Conservation (phyloP, 1,140 invertebrate species). For the Drosophila nikananu region DNA sequence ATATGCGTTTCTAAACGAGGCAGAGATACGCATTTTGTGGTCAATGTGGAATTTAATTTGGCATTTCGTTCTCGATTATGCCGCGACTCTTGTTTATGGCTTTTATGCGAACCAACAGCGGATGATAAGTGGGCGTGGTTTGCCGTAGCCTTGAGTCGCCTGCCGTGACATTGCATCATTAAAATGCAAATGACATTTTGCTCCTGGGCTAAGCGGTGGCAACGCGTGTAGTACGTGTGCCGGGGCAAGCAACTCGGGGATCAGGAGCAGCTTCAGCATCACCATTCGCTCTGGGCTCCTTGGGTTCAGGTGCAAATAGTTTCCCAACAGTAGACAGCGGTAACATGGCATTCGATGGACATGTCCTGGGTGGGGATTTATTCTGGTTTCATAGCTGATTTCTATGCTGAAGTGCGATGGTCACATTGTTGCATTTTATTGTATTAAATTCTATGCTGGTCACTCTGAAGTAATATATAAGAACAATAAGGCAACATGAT, state of each 20-base stretch:
- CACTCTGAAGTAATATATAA: not conserved
- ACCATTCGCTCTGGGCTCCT: not conserved
- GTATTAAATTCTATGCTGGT: not conserved
- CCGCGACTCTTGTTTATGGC: conserved; percentile 30
- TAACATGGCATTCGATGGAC: conserved; percentile 10
- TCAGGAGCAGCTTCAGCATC: not conserved
- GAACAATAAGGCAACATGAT: not conserved
- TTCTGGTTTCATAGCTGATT: no score
- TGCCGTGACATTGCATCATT: conserved; percentile 53
- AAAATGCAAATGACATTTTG: conserved; percentile 67
- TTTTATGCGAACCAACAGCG: conserved; percentile 4
- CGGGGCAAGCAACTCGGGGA: not conserved
- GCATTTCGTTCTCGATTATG: conserved; percentile 30
- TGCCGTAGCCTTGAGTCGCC: not conserved
- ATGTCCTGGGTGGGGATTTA: not conserved
- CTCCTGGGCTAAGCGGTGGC: conserved; percentile 21
- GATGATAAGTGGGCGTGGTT: conserved; percentile 28
- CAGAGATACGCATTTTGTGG: conserved; percentile 25
- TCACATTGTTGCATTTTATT: not conserved
- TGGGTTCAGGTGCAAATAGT: conserved; percentile 30
- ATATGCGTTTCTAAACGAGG: not conserved
- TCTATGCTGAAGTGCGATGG: no score
- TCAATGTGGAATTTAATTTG: conserved; percentile 48
- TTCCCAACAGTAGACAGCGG: conserved; percentile 21
- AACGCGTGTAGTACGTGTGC: conserved; percentile 26